Conservation (phyloP, 2,888 invertebrate genomes). For the Phyllotreta cruciferae region DNA sequence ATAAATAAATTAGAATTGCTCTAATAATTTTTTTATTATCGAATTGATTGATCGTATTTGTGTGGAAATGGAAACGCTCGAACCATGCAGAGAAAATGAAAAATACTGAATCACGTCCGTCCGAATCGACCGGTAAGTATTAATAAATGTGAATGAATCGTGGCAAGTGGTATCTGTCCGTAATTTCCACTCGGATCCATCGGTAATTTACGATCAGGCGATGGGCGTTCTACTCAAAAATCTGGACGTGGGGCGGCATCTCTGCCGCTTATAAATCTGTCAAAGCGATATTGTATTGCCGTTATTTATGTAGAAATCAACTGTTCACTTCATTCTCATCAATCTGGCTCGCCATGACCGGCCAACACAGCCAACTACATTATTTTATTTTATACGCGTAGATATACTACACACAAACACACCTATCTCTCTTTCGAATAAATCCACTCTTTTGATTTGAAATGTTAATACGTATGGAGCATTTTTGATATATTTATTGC, state of each 20-base stretch:
- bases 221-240: conserved; percentile 58
- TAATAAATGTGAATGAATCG: conserved; percentile 46
- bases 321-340: conserved; percentile 60
- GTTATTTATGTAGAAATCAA: conserved; percentile 62
- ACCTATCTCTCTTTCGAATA: conserved; percentile 26
- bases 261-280: conserved; percentile 60
- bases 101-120: conserved; percentile 34
- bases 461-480: conserved; percentile 24
- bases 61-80: conserved; percentile 2
- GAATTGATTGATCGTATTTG: conserved; percentile 22
- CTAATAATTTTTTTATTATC: conserved; percentile 7
- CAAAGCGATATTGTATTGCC: conserved; percentile 60
- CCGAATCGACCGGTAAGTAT: conserved; percentile 36
- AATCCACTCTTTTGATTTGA: conserved; percentile 26
- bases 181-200: conserved; percentile 50
- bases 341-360: conserved; percentile 53
- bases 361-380: conserved; percentile 36
- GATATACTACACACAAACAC: conserved; percentile 11
- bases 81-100: conserved; percentile 35
- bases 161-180: conserved; percentile 51
- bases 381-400: conserved; percentile 29
- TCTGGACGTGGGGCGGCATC: conserved; percentile 58
- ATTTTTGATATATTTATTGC: conserved; percentile 25
- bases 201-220: conserved; percentile 55
- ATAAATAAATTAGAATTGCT: no score